Evolutionary conservation across 2,113 vertebrate species (phyloP).

Genomic region (Romanogobio albipinnatus): DNA sequence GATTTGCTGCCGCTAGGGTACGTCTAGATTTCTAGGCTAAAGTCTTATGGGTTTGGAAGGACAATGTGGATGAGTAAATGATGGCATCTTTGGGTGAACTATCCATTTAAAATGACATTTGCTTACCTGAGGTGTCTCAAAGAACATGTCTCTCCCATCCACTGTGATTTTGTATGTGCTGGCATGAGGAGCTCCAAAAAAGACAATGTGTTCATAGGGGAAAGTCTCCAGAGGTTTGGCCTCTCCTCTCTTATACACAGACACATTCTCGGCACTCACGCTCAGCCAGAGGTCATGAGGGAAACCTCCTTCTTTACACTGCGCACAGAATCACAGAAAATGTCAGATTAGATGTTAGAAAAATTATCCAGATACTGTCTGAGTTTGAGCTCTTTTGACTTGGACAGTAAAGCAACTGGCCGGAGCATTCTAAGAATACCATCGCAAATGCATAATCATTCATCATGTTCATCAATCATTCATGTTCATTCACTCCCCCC

Average conservation of each 20-base stretch:
- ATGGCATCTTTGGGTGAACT: not conserved
- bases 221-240: slow-evolving; percentile 89
- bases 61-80: not conserved
- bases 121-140: slow-evolving; percentile 88
- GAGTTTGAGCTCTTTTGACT: not conserved
- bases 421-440: too few species aligned
- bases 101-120: not conserved
- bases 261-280: slow-evolving; percentile 88
- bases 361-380: not conserved
- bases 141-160: slow-evolving; percentile 93
- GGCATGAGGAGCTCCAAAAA: slow-evolving; percentile 87
- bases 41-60: not conserved
- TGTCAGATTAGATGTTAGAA: slow-evolving; percentile 45
- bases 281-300: slow-evolving; percentile 91
- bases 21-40: too few species aligned
- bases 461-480: too few species aligned
- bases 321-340: slow-evolving; percentile 80
- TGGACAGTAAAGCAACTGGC: too few species aligned
- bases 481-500: too few species aligned
- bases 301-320: slow-evolving; percentile 94
- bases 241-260: slow-evolving; percentile 89
- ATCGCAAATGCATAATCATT: too few species aligned
- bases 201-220: slow-evolving; percentile 90
- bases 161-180: slow-evolving; percentile 92
- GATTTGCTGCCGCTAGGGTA: too few species aligned